Evolutionary conservation across 2,797 vertebrate species (phyloP), one percentile per base, ranked within the genome.

Genomic region (Stomatorhinus walkeri): DNA sequence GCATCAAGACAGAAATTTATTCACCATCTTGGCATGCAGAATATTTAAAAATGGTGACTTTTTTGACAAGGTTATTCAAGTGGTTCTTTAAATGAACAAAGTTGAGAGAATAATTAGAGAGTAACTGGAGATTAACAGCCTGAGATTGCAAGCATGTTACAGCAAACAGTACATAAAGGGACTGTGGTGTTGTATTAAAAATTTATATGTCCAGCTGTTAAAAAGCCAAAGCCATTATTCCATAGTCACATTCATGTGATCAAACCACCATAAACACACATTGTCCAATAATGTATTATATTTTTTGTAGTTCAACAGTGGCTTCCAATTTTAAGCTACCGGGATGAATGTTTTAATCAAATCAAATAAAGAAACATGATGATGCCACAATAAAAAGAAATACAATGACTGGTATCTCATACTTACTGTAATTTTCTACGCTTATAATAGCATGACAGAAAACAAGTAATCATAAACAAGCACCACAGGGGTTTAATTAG

Each of bases 1-100:
- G 32, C 8, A 92, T 90, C 91, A 92, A 93, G 92, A 93, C 92
- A 94, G 90, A 93, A 93, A 52, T 83, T 16, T 94, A 94, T 95
- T 95, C 92, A 94, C 40, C 56, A 48, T 83, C 81, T 40, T 61
- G 51, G 64, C 10, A 83, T 61, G 72, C 9, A 61, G 52, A 89
- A 36, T 10, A 88, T 52, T 64, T 49, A 40, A 79, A 87, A 89
- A 89, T 84, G 89, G 8, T 40, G 7, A 51, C 22, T 56, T 43
- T 40, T 22, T 89, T 68, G 88, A 86, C 54, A 86, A 61, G 46
- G 22, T 64, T 89, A 51, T 9, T 81, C 49, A 59, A 32, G 3
- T 56, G 40, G 52, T 81, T 87, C 28, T 87, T 87, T 36, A 51
- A n/a, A 32, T 87, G 84, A 68, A 89, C 46, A 56, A 19, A 86